phyloP scores from a whole-genome alignment of 2,888 invertebrate species.

The Chromoteleia sp. region DNA sequence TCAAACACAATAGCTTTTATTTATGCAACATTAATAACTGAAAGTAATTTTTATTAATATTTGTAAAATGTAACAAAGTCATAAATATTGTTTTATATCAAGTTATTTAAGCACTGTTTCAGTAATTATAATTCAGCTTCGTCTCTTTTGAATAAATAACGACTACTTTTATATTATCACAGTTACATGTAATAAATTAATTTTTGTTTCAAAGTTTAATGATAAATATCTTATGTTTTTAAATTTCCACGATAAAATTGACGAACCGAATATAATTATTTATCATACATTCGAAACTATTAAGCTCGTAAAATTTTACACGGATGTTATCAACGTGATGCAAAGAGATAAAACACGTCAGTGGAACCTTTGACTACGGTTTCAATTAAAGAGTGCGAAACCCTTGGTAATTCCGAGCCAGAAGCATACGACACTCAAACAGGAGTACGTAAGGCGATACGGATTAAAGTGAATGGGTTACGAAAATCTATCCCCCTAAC shows the following conservation, averaged over 20 bases:
- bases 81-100: background rate
- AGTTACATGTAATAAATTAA: too few relatives aligned
- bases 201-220: too few relatives aligned
- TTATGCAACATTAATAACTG: background rate
- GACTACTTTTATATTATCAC: too few relatives aligned
- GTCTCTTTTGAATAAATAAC: too few relatives aligned
- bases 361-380: slow-evolving; percentile 57
- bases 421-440: slow-evolving; percentile 65
- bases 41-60: background rate
- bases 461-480: slow-evolving; percentile 68
- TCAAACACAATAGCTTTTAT: background rate
- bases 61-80: background rate
- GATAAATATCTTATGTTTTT: too few relatives aligned
- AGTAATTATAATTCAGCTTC: too few relatives aligned
- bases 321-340: slow-evolving; percentile 20
- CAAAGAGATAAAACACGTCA: slow-evolving; percentile 57
- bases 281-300: background rate
- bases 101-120: too few relatives aligned
- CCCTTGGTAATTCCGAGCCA: slow-evolving; percentile 42
- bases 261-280: background rate
- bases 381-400: slow-evolving; percentile 58
- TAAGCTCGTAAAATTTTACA: slow-evolving; percentile 12
- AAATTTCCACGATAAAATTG: background rate
- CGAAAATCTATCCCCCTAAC: slow-evolving; percentile 56
- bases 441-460: slow-evolving; percentile 68